Percentiles rank a stretch among this genome's conserved stretches.
Conservation (phyloP, 2,113 vertebrate genomes). For the Lycocorax pyrrhopterus region DNA sequence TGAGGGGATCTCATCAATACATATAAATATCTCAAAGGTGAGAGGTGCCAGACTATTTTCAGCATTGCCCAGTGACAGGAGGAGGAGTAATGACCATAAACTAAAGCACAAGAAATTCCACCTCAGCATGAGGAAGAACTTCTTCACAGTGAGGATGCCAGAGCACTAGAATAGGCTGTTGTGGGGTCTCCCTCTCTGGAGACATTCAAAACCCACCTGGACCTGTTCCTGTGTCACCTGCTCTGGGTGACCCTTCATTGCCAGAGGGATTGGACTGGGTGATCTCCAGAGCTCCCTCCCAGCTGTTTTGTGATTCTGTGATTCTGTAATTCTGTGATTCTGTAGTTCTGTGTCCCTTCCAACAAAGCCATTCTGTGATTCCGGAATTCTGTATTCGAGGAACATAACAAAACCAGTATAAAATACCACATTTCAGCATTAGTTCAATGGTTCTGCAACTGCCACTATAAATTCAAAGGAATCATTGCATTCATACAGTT, state of each 20-base stretch:
- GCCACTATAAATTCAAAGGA: background rate
- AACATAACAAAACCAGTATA: background rate
- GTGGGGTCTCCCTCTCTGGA: background rate
- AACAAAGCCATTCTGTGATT: background rate
- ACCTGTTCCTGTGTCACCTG: background rate
- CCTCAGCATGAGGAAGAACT: background rate
- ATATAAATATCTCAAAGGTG: background rate
- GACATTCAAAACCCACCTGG: background rate
- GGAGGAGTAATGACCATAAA: background rate
- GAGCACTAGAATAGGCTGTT: background rate
- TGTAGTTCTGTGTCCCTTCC: background rate
- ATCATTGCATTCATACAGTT: background rate
- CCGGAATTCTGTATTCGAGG: background rate
- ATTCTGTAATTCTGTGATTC: background rate
- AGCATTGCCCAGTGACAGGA: background rate
- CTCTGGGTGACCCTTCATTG: background rate
- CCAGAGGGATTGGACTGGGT: background rate
- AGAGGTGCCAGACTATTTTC: background rate
- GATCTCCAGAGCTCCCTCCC: background rate
- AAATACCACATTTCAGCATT: background rate
- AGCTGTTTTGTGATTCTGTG: background rate
- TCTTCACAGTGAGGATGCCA: background rate
- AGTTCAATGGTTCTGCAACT: background rate
- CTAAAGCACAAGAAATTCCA: background rate
- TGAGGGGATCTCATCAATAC: background rate